phyloP scores from a whole-genome alignment of 2,113 vertebrate species.

The Myiagra hebetior region DNA sequence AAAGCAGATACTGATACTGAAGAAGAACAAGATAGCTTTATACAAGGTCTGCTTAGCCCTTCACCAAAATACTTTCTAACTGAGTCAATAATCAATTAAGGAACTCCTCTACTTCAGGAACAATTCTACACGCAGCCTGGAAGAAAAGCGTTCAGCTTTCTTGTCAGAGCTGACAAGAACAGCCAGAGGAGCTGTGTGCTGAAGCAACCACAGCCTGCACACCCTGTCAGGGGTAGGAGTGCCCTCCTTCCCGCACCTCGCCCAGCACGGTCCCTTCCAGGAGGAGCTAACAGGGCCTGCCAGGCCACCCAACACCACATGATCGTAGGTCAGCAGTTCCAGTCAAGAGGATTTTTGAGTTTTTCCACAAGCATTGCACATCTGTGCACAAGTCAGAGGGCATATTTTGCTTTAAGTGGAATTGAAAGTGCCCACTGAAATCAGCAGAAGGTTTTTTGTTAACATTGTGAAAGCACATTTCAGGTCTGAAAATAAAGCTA shows the following conservation, averaged over 20 bases:
- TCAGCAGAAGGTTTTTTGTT: background rate
- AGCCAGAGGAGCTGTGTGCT: background rate
- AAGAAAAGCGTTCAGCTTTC: background rate
- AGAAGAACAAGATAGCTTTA: background rate
- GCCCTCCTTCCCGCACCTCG: background rate
- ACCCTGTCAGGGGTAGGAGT: rapidly evolving
- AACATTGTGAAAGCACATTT: background rate
- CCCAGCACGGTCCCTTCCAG: background rate
- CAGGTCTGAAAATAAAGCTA: background rate
- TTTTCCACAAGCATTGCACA: background rate
- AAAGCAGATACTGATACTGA: background rate
- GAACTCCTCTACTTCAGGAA: background rate
- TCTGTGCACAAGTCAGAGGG: background rate
- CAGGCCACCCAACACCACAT: background rate
- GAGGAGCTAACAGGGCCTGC: background rate
- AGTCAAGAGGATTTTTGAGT: background rate
- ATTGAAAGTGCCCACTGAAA: background rate
- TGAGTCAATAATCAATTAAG: background rate
- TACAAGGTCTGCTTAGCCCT: background rate
- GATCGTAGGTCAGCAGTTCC: background rate
- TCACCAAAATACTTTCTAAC: background rate
- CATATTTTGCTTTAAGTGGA: background rate
- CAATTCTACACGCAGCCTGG: background rate
- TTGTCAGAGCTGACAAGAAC: background rate
- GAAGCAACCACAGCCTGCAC: background rate